These are phyloP conservation scores for Ecdyonurus torrentis DNA, from an alignment of 2,888 invertebrate genomes.

Conservation along the genomic window DNA sequence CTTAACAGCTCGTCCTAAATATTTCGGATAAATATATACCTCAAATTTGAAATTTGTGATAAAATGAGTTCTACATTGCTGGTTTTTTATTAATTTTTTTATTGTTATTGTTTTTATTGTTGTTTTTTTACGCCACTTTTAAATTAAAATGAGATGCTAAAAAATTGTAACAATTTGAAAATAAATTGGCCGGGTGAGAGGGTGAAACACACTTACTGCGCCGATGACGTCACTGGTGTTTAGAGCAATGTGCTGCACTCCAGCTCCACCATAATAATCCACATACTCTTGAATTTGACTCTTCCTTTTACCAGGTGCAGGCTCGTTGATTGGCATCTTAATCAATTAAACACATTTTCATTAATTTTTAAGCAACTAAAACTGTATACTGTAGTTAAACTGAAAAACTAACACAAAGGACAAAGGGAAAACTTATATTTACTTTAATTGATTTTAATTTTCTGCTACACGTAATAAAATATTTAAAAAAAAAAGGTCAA, in stretches of 20 bases:
- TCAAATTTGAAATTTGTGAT: too few species aligned
- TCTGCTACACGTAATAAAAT: background rate
- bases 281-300: slow-evolving; percentile 98
- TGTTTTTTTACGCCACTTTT: background rate
- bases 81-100: background rate
- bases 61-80: background rate
- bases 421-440: too few species aligned
- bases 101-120: background rate
- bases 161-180: background rate
- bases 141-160: too few species aligned
- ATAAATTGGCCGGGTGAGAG: background rate
- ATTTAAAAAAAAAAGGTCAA: background rate
- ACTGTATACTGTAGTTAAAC: too few species aligned
- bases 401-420: too few species aligned
- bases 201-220: slow-evolving; percentile 45
- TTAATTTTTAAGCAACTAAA: background rate
- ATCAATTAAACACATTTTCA: background rate
- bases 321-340: slow-evolving; percentile 92
- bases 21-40: too few species aligned
- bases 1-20: too few species aligned
- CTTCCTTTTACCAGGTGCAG: slow-evolving; percentile 82
- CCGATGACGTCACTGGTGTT: slow-evolving; percentile 83
- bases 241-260: slow-evolving; percentile 97
- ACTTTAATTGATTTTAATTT: background rate
- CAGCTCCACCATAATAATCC: slow-evolving; percentile 94